phyloP scores from a whole-genome alignment of 2,888 invertebrate genomes.

The Augiades crinisus region DNA sequence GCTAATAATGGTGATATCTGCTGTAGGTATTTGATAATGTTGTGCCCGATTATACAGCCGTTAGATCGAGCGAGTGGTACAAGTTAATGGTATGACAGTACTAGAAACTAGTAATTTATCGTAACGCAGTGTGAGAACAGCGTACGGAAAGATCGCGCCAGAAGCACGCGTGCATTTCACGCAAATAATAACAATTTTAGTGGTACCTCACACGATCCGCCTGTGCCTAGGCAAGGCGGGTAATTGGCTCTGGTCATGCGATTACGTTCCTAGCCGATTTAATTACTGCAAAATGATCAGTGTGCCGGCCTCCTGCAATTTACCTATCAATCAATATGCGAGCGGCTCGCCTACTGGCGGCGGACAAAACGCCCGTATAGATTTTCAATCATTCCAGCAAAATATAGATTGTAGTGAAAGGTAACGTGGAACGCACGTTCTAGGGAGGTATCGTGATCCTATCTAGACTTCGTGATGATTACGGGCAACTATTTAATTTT shows the following conservation, averaged over 20 bases:
- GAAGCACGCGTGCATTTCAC: constrained; percentile 65
- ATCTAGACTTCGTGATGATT: constrained; percentile 23
- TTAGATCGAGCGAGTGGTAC: background rate
- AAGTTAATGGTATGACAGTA: constrained; percentile 11
- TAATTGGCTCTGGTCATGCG: constrained; percentile 80
- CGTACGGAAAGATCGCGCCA: constrained; percentile 37
- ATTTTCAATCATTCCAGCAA: constrained; percentile 54
- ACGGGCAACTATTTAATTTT: constrained; percentile 17
- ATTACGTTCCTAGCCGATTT: constrained; percentile 78
- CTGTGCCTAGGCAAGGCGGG: constrained; percentile 69
- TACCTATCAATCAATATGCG: constrained; percentile 77
- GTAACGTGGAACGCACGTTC: constrained; percentile 34
- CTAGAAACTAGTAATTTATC: constrained; percentile 30
- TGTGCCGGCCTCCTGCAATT: constrained; percentile 75
- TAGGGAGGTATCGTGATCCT: constrained; percentile 24
- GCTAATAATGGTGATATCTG: constrained; percentile 11
- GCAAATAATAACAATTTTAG: constrained; percentile 70
- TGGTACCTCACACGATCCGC: constrained; percentile 68
- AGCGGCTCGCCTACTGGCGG: constrained; percentile 52
- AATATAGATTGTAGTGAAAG: constrained; percentile 52
- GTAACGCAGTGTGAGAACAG: constrained; percentile 29
- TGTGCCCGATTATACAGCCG: background rate
- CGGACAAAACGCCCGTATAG: constrained; percentile 45
- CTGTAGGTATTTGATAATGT: constrained; percentile 3
- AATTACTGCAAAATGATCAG: constrained; percentile 80